Evolutionary conservation across 2,797 vertebrate genomes (phyloP).

Genomic region (Spondyliosoma cantharus): DNA sequence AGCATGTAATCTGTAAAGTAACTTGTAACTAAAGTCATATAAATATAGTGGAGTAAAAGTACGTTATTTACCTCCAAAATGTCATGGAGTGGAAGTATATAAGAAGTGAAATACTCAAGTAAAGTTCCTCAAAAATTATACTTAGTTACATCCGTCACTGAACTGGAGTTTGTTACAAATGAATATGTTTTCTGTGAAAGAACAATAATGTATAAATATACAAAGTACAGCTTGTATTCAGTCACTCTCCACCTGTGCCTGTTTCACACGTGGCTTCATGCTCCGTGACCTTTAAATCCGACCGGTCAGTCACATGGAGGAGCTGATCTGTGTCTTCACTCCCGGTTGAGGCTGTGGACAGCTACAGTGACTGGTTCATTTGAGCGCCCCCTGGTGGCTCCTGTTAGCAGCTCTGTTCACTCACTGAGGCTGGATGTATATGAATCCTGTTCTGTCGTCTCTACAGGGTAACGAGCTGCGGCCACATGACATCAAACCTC

Average conservation of each 20-base stretch:
- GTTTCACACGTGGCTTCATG: neutral
- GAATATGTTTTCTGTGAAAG: too few relatives aligned
- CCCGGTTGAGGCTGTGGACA: too few relatives aligned
- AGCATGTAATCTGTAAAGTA: too few relatives aligned
- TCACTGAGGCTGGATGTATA: neutral
- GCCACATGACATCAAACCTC: conserved; percentile 1
- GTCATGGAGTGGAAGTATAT: too few relatives aligned
- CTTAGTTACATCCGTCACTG: too few relatives aligned
- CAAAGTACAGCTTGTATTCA: neutral
- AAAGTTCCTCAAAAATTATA: too few relatives aligned
- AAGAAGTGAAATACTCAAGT: too few relatives aligned
- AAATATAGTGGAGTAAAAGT: too few relatives aligned
- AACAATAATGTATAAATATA: neutral
- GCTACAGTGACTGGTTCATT: neutral
- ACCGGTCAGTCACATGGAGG: neutral
- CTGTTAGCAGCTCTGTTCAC: neutral
- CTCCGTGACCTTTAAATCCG: neutral
- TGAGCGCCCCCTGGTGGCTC: conserved; percentile 4
- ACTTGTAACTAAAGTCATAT: too few relatives aligned
- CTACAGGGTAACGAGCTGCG: conserved; percentile 12
- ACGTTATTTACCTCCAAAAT: too few relatives aligned
- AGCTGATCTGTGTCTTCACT: neutral
- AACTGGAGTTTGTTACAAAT: too few relatives aligned
- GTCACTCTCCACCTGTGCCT: too few relatives aligned
- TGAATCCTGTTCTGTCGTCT: neutral